A percentile compares a stretch with the other conserved stretches of the same genome.
Conservation (phyloP, 2,797 vertebrate genomes). For the Borostomias antarcticus region DNA sequence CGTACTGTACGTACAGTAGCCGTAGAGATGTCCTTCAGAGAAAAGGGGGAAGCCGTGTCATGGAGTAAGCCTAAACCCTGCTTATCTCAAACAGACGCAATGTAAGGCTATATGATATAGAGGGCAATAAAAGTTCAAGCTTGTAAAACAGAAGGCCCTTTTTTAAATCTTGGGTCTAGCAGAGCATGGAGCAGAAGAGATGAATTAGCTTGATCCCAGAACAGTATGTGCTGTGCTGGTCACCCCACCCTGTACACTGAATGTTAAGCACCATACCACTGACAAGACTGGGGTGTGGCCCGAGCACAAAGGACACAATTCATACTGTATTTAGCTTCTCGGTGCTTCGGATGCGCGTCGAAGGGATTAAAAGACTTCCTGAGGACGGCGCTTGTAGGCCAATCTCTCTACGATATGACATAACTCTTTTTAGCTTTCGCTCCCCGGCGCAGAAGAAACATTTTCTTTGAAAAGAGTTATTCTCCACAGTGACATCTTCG, state of each 20-base stretch:
- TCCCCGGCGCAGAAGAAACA: neutral
- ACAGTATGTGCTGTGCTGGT: slow-evolving; percentile 19
- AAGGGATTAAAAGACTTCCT: slow-evolving; percentile 10
- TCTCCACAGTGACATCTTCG: slow-evolving; percentile 9
- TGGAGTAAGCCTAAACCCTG: neutral
- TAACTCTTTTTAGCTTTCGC: slow-evolving; percentile 14
- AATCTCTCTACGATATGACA: neutral
- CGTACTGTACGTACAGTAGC: too few species aligned
- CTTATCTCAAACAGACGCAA: neutral
- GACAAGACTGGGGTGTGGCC: slow-evolving; percentile 4
- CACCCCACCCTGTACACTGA: slow-evolving; percentile 35
- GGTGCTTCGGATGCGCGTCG: slow-evolving; percentile 18
- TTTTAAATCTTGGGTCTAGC: slow-evolving; percentile 35
- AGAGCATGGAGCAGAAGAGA: slow-evolving; percentile 9
- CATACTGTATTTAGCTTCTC: slow-evolving; percentile 3
- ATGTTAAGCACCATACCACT: slow-evolving; percentile 31
- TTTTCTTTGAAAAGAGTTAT: neutral
- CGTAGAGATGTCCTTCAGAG: neutral
- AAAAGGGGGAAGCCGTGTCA: neutral
- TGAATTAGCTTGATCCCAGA: slow-evolving; percentile 21
- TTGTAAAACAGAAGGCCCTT: slow-evolving; percentile 11
- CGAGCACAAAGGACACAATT: slow-evolving; percentile 10
- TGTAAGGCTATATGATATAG: slow-evolving; percentile 14
- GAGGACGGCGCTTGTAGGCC: neutral
- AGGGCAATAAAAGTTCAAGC: slow-evolving; percentile 13